phyloP scores from a whole-genome alignment of 2,888 invertebrate genomes.

The Caenorhabditis sp. region DNA sequence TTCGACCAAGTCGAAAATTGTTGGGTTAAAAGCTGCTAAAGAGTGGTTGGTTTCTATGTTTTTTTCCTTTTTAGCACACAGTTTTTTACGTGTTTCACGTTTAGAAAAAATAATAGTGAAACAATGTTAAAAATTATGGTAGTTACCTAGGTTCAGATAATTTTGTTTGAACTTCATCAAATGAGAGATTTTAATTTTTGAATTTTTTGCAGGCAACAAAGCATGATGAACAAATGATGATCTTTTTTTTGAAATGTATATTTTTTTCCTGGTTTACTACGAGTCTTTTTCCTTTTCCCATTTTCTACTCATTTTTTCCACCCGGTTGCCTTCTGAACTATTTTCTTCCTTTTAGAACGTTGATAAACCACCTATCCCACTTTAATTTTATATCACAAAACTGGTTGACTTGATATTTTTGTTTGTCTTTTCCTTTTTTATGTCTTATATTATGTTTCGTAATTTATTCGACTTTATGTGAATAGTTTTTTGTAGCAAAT shows the following conservation, averaged over 20 bases:
- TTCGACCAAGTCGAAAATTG: constrained; percentile 11
- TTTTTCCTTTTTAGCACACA: neutral
- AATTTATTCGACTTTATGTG: no score
- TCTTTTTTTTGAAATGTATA: neutral
- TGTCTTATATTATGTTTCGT: no score
- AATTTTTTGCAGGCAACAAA: constrained; percentile 3
- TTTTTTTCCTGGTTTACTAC: neutral
- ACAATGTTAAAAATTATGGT: no score
- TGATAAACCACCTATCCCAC: neutral
- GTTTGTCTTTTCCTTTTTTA: neutral
- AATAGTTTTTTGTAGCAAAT: no score
- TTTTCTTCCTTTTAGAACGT: no score
- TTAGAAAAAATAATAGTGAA: no score
- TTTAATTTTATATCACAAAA: neutral
- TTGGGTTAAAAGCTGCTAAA: constrained; percentile 30
- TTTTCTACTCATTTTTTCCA: neutral
- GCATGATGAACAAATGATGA: neutral
- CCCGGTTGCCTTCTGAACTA: neutral
- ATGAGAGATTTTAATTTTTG: no score
- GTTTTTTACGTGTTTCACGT: no score
- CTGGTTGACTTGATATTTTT: neutral
- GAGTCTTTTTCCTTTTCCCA: neutral
- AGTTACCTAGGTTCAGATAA: no score
- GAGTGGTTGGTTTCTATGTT: constrained; percentile 17
- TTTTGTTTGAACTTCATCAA: no score